Base-by-base conservation (phyloP, 2,888 invertebrate genomes). In the Isotomurus palustris region DNA sequence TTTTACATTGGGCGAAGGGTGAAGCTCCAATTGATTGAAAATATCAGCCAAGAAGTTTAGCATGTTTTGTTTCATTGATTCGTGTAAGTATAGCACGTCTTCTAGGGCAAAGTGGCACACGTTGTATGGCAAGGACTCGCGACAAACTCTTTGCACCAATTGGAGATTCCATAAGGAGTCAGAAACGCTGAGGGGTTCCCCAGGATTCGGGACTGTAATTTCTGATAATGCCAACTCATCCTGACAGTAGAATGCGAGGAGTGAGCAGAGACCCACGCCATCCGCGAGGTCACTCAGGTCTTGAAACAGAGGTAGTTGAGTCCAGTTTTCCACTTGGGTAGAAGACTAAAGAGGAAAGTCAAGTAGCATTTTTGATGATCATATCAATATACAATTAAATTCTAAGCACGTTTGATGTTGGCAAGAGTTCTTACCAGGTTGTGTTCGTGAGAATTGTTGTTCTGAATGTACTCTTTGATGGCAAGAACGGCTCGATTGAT, bases 91-190 rank as follows among this genome's bases (percentile, higher is more conserved):
- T 36, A 93, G 88, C 69, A 95, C 85, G 76, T 96, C 95, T 76
- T 95, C 94, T n/a, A 91, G 89, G 77, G 87, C 84, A 83, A 95
- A 87, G 77, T 93, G 92, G 80, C 92, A 93, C 75, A 91, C 87
- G 73, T 88, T 84, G 75, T 87, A 85, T 72, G 93, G 91, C 76
- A 94, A 82, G 76, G 87, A 84, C 73, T 84, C 83, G 72, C 83
- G 81, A 75, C 92, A 93, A 80, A 95, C 94, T 74, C 87, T 84
- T 75, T 87, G 83, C 64, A 95, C 88, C 73, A 93, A 81, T 76
- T 87, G 84, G 53, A 95, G 83, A 79, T 95, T 95, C 78, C 92
- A 88, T 71, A 94, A 81, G 6, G 61, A 62, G 55, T 62, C 70
- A 91, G 69, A 64, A 1, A 70, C 66, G 51, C 47, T 60, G 12